Evolutionary conservation across 2,888 invertebrate genomes (phyloP), one percentile per base, ranked within the genome.

Genomic region (Elysia crispata): DNA sequence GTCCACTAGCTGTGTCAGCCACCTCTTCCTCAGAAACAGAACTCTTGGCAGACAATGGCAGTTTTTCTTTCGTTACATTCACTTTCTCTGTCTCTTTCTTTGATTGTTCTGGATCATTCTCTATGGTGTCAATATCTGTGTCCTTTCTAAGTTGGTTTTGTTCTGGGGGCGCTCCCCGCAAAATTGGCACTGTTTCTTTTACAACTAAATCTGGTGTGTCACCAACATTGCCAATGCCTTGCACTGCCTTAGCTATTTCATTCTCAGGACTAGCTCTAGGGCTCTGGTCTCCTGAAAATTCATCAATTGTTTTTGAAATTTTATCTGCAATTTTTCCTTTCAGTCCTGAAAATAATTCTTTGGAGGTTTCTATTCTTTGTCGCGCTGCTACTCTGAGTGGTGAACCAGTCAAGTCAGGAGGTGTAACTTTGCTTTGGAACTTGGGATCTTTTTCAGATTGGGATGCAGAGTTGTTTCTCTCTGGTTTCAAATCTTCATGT

Each of bases 301-400:
- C 88, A 70, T 88, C 89, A 33, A 86, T 84, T 76, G 86, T 88
- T 78, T 86, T 87, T 8, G 82, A 83, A 49, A 89, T 85, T 73
- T 85, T 85, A 60, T 87, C 89, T 28, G 85, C 80, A 62, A 86
- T 81, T 80, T 79, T 85, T 30, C 83, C 86, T 54, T 84, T 86
- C 28, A 86, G 67, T 25, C 83, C 85, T 30, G 84, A 80, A 60
- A 86, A 75, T 28, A 85, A 31, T 73, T 84, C 84, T 76, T 84
- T 83, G 28, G 83, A 85, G 15, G 80, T 67, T 49, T 85, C 85
- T 50, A 82, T 76, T n/a, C 81, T 79, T 54, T 81, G 76, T 25
- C 67, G 77, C 13, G 76, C 81, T 28, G 64, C 60, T 62, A 76
- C 82, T 66, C 75, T 83, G 0, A 80, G 60, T n/a, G 83, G 85